Evolutionary conservation across 2,888 invertebrate species (phyloP).

Genomic region (Galerucella nymphaeae): DNA sequence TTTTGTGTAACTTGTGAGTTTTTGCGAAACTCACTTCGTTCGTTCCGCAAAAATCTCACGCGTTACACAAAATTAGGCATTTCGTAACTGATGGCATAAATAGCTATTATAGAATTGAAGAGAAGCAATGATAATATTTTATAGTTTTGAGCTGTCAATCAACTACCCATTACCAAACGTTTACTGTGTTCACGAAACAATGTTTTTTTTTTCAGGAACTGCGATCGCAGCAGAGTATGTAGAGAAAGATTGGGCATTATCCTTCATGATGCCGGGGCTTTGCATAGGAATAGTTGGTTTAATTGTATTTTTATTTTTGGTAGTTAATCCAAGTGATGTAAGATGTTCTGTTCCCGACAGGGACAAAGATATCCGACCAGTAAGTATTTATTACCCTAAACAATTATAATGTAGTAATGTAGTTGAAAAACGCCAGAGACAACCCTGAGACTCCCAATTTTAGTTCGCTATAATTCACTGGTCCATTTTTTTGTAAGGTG

Average conservation of each 20-base stretch:
- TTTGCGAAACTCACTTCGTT: too few relatives aligned
- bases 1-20: too few relatives aligned
- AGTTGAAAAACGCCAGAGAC: too few relatives aligned
- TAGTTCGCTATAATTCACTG: too few relatives aligned
- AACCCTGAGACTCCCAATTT: too few relatives aligned
- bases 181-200: too few relatives aligned
- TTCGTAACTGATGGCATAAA: too few relatives aligned
- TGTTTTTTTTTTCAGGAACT: constrained; percentile 67
- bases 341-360: constrained; percentile 63
- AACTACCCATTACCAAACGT: too few relatives aligned
- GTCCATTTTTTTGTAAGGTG: too few relatives aligned
- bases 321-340: constrained; percentile 84
- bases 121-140: background rate
- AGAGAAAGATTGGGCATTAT: constrained; percentile 88
- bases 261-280: constrained; percentile 91
- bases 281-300: constrained; percentile 80
- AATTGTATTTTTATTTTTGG: constrained; percentile 84
- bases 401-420: background rate
- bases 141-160: constrained; percentile 14
- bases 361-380: constrained; percentile 35
- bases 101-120: too few relatives aligned
- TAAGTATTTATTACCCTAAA: constrained; percentile 23
- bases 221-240: constrained; percentile 90
- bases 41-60: too few relatives aligned
- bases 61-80: too few relatives aligned